phyloP scores from a whole-genome alignment of 2,113 vertebrate species.

The Indri indri region DNA sequence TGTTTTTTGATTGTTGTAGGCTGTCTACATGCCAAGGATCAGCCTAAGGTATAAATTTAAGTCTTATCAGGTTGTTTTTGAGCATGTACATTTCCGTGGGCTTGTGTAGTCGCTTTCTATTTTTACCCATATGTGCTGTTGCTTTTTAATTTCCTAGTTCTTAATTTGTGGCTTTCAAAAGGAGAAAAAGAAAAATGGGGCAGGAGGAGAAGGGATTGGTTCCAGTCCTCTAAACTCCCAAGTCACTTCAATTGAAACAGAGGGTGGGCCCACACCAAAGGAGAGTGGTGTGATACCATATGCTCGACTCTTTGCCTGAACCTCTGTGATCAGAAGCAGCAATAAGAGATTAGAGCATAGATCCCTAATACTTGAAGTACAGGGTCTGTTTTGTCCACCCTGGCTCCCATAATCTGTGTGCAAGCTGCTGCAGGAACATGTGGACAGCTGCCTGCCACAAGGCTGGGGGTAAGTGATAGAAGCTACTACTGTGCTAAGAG shows the following conservation, averaged over 20 bases:
- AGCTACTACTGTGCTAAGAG: no score
- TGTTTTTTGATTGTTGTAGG: neutral
- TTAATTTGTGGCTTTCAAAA: neutral
- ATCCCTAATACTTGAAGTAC: neutral
- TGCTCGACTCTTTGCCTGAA: neutral
- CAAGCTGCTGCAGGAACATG: neutral
- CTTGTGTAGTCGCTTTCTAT: neutral
- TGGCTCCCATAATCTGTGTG: no score
- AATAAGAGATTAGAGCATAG: neutral
- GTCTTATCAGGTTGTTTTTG: neutral
- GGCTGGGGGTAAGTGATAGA: neutral
- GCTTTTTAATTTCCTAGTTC: neutral
- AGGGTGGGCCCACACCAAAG: neutral
- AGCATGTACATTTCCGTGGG: neutral
- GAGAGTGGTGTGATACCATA: neutral
- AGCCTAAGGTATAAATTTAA: neutral
- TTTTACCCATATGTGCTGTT: neutral
- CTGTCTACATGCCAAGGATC: neutral
- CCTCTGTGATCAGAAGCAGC: neutral
- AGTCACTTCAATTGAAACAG: neutral
- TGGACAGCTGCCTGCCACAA: neutral
- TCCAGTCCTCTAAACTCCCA: neutral
- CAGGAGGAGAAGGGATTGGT: no score
- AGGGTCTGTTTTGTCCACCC: neutral
- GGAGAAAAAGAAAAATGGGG: neutral